These are phyloP conservation scores for Halictus quadricinctus DNA, from an alignment of 2,888 invertebrate species.

Conservation along the genomic window DNA sequence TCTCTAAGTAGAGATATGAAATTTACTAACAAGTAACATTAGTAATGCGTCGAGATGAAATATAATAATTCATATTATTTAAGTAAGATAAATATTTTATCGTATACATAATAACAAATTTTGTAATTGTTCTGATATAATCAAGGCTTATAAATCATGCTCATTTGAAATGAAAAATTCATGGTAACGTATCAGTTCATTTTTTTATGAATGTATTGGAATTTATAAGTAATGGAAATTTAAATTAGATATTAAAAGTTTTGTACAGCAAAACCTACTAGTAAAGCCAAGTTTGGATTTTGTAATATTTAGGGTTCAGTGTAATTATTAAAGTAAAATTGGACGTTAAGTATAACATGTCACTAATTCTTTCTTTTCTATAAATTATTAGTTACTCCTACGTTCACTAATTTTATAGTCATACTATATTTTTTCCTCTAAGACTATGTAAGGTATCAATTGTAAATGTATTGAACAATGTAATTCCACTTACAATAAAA, in stretches of 20 bases:
- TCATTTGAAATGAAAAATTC: background rate
- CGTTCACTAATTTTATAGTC: background rate
- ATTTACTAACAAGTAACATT: constrained; percentile 39
- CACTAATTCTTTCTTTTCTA: background rate
- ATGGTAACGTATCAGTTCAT: background rate
- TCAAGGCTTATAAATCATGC: background rate
- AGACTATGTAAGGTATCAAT: background rate
- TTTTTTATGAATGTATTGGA: background rate
- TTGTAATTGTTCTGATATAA: background rate
- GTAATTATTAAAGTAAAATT: background rate
- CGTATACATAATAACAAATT: background rate
- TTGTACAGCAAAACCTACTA: background rate
- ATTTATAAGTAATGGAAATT: background rate
- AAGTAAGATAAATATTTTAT: constrained; percentile 4
- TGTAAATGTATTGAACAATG: constrained; percentile 9
- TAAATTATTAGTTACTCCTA: background rate
- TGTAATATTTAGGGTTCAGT: background rate
- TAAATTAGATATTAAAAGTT: background rate
- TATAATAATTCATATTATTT: constrained; percentile 29
- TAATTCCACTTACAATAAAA: constrained; percentile 4
- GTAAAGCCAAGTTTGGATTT: background rate
- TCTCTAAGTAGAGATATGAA: constrained; percentile 17
- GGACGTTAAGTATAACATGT: background rate
- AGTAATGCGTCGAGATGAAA: constrained; percentile 21
- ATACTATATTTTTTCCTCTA: background rate